These are phyloP conservation scores for Acestrorhynchus altus DNA, from an alignment of 2,797 vertebrate genomes.

Conservation along the genomic window DNA sequence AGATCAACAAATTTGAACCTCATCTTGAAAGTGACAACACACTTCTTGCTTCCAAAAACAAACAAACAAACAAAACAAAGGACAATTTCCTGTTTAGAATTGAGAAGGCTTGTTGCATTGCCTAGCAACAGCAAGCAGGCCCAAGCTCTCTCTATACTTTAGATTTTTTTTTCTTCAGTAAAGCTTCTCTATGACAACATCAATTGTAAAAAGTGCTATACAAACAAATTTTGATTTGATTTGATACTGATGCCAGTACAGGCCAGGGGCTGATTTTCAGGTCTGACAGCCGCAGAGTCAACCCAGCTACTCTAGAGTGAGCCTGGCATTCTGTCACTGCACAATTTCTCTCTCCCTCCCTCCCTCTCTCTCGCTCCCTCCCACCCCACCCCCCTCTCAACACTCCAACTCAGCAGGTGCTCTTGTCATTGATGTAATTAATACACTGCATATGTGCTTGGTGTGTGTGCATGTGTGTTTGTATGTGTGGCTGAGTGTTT, in stretches of 20 bases:
- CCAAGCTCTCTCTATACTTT: too few relatives aligned
- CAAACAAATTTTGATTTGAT: too few relatives aligned
- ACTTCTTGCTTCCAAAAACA: conserved; percentile 12
- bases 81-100: conserved; percentile 66
- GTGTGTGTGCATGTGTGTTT: conserved; percentile 2
- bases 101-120: conserved; percentile 54
- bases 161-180: too few relatives aligned
- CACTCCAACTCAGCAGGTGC: conserved; percentile 23
- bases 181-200: too few relatives aligned
- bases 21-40: conserved; percentile 15
- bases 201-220: too few relatives aligned
- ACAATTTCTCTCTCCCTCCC: neutral
- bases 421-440: conserved; percentile 1
- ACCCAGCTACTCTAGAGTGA: conserved; percentile 16
- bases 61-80: conserved; percentile 28
- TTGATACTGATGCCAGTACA: conserved; percentile 26
- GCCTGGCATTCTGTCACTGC: conserved; percentile 22
- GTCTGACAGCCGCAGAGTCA: conserved; percentile 15
- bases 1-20: neutral
- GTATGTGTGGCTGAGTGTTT: neutral
- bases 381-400: too few relatives aligned
- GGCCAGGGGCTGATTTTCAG: conserved; percentile 6
- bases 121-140: conserved; percentile 64
- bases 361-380: neutral
- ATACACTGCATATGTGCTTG: neutral